Evolutionary conservation across 2,113 vertebrate species (phyloP).

Genomic region (Vidua macroura): DNA sequence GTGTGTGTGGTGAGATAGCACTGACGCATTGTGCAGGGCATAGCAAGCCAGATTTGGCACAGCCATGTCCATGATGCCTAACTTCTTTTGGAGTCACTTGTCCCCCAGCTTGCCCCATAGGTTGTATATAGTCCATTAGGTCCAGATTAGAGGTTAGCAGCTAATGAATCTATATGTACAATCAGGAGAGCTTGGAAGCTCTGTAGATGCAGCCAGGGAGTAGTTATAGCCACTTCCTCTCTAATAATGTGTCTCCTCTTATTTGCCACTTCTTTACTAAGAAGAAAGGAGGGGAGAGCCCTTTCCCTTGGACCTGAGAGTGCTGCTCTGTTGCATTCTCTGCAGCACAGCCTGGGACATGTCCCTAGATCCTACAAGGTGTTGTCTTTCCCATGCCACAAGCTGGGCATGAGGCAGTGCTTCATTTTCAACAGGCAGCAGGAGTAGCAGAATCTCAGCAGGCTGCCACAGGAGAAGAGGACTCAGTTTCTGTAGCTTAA

Average conservation of each 20-base stretch:
- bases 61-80: background rate
- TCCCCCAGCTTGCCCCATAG: accelerated
- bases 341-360: background rate
- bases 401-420: background rate
- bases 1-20: constrained; percentile 36
- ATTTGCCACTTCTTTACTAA: background rate
- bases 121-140: background rate
- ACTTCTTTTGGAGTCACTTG: background rate
- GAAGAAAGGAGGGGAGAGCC: background rate
- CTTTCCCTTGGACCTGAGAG: background rate
- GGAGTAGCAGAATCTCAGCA: background rate
- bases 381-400: background rate
- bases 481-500: background rate
- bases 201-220: background rate
- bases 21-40: constrained; percentile 9
- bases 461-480: background rate
- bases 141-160: background rate
- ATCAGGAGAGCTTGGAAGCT: background rate
- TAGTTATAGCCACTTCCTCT: background rate
- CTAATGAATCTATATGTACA: background rate
- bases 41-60: constrained; percentile 15
- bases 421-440: background rate
- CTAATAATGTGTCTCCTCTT: background rate
- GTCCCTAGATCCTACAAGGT: background rate
- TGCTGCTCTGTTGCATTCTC: background rate